These are phyloP conservation scores for Pyrgilauda ruficollis DNA, from an alignment of 2,113 vertebrate species.

Conservation along the genomic window DNA sequence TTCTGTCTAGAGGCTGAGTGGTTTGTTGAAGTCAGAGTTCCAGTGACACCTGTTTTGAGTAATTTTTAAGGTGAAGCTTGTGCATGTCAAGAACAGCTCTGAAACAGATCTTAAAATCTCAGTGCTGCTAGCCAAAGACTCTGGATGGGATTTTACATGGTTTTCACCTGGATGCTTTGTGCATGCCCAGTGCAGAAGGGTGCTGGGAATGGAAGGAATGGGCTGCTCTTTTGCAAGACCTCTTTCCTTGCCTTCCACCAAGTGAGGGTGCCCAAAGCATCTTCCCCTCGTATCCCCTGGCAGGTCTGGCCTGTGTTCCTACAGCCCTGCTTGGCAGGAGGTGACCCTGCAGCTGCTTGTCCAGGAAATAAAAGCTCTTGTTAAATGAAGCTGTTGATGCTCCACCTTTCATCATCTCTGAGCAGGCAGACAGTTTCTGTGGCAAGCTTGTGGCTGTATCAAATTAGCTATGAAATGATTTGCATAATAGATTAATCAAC, in stretches of 20 bases:
- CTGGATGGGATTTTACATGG: background rate
- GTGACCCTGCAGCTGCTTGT: background rate
- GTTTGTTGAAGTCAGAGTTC: background rate
- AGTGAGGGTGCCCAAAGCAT: background rate
- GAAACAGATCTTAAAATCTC: background rate
- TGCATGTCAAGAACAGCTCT: background rate
- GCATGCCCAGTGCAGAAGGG: background rate
- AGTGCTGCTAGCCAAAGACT: background rate
- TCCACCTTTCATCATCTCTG: background rate
- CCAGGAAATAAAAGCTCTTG: background rate
- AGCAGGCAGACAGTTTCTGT: background rate
- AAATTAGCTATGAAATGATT: slow-evolving; percentile 55
- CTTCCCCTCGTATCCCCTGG: background rate
- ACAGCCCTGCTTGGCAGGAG: background rate
- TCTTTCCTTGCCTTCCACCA: background rate
- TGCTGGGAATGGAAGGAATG: background rate
- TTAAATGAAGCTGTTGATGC: background rate
- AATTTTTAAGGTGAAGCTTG: background rate
- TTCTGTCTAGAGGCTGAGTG: background rate
- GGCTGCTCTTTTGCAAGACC: background rate
- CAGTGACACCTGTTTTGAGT: background rate
- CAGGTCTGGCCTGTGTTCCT: background rate
- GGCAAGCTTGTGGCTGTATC: slow-evolving; percentile 26
- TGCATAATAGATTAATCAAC: slow-evolving; percentile 65
- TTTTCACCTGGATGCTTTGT: background rate